Evolutionary conservation across 2,113 vertebrate species (phyloP).

Genomic region (Zootoca vivipara): DNA sequence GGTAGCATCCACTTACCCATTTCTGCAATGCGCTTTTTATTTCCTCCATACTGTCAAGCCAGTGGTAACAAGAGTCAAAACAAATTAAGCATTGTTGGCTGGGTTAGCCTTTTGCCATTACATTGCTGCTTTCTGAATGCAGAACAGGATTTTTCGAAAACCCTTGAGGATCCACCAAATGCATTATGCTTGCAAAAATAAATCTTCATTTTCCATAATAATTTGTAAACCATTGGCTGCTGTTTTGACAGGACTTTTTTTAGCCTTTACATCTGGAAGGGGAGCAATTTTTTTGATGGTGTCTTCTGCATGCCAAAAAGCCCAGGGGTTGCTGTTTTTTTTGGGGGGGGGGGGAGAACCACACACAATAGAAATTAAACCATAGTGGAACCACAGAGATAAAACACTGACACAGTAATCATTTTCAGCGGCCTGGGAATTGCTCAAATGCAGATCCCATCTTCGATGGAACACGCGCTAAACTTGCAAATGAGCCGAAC

Average conservation of each 20-base stretch:
- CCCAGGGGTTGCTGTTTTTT: constrained; percentile 7
- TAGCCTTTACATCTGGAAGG: too few species aligned
- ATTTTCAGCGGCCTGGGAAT: constrained; percentile 30
- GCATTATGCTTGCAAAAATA: constrained; percentile 49
- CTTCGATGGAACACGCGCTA: constrained; percentile 16
- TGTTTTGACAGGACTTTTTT: background rate
- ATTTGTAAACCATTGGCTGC: constrained; percentile 7
- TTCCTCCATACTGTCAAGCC: constrained; percentile 57
- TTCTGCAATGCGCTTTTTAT: background rate
- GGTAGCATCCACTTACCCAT: constrained; percentile 35
- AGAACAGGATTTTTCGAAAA: constrained; percentile 41
- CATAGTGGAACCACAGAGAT: constrained; percentile 38
- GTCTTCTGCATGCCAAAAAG: constrained; percentile 24
- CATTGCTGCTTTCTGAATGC: constrained; percentile 44
- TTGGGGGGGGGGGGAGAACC: too few species aligned
- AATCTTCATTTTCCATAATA: constrained; percentile 23
- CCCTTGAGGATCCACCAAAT: constrained; percentile 41
- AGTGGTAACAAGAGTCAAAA: constrained; percentile 56
- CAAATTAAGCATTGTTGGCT: constrained; percentile 56
- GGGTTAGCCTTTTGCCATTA: constrained; percentile 49
- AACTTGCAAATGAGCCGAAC: constrained; percentile 43
- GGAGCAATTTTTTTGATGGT: background rate
- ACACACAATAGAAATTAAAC: constrained; percentile 23
- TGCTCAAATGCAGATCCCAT: constrained; percentile 20
- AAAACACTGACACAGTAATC: constrained; percentile 27